Evolutionary conservation across 2,888 invertebrate species (phyloP).

Genomic region (Xestia c-nigrum): DNA sequence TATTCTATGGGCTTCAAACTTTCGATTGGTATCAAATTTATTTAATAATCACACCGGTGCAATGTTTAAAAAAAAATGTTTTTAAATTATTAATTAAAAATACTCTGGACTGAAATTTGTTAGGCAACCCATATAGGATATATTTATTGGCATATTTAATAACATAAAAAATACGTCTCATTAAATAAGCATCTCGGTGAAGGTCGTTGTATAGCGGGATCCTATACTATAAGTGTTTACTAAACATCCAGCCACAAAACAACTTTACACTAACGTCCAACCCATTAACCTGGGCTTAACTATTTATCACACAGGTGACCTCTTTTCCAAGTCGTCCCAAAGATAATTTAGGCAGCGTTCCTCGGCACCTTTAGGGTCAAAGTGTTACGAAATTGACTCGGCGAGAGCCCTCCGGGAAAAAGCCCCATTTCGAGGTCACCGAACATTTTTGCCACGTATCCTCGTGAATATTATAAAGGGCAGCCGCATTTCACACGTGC

Average conservation of each 20-base stretch:
- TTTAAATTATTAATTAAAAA: no score
- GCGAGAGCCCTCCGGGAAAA: slow-evolving; percentile 75
- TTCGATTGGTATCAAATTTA: no score
- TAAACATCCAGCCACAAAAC: slow-evolving; percentile 65
- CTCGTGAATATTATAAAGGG: slow-evolving; percentile 83
- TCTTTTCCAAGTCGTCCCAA: slow-evolving; percentile 80
- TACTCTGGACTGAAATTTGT: no score
- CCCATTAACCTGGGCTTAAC: slow-evolving; percentile 81
- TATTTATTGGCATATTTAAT: no score
- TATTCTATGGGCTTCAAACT: no score
- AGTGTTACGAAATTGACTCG: slow-evolving; percentile 82
- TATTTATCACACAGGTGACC: slow-evolving; percentile 82
- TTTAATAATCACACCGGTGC: no score
- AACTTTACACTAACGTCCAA: slow-evolving; percentile 71
- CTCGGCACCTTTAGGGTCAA: slow-evolving; percentile 79
- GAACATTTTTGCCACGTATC: slow-evolving; percentile 79
- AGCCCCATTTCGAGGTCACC: slow-evolving; percentile 80
- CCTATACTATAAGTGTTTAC: no score
- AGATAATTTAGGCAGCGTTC: slow-evolving; percentile 82
- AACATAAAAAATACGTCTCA: no score
- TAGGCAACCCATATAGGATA: no score
- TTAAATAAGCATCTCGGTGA: no score
- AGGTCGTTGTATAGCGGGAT: no score
- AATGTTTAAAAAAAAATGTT: no score
- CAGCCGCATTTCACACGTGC: slow-evolving; percentile 79